Evolutionary conservation across 2,888 invertebrate species (phyloP), one percentile per base, ranked within the genome.

Genomic region (Rotaria macrura): DNA sequence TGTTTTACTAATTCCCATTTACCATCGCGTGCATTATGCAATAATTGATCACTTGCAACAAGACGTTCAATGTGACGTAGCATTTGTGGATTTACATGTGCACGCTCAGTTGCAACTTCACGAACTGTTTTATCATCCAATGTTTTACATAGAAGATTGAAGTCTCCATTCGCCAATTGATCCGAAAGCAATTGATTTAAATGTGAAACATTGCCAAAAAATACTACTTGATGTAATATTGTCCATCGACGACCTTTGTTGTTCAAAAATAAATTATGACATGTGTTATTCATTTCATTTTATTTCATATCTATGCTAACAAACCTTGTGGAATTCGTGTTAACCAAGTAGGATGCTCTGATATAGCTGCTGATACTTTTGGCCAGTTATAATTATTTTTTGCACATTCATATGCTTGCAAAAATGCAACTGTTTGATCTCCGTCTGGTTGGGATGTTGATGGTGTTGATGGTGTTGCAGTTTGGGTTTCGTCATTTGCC

Each of bases 201-300:
- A 43, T 43, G 79, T n/a, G n/a, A 3, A n/a, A 79, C n/a, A 79
- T 79, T 43, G 2, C 79, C 79, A 79, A 25, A 40, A 43, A n/a
- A 79, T n/a, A 79, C 79, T 34, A 79, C n/a, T n/a, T 79, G 79
- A 43, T 79, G 79, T 25, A 79, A 14, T 7, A 79, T 79, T n/a
- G 40, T 79, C 79, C 79, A 79, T 10, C 79, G 40, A 10, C 79
- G 65, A 65, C 65, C 65, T 65, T 34, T 29, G 34, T 65, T 65
- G 20, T 4, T 4, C 5, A 23, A 23, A 52, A 2, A 23, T 4
- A 52, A 52, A 52, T 14, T 9, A 47, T n/a, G 14, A 9, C 12
- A 47, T 47, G 2, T 47, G 6, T 47, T n/a, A 14, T 47, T 47
- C 14, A 47, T 47, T 47, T 47, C 14, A 4, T 23, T 52, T 52